These are phyloP conservation scores for Pogonocherus hispidulus DNA, from an alignment of 2,888 invertebrate species.

Conservation along the genomic window DNA sequence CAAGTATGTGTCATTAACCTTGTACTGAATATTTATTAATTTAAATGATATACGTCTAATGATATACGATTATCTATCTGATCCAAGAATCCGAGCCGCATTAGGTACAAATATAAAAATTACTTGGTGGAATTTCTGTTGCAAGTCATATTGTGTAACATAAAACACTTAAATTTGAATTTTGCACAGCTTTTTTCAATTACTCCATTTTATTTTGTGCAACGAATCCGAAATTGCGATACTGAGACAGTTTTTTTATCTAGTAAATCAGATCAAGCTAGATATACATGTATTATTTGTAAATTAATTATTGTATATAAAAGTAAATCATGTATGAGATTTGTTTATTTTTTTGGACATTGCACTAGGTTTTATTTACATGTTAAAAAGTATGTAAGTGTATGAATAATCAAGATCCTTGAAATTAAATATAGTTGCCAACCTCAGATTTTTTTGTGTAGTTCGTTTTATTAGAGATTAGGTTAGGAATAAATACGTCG, in stretches of 20 bases:
- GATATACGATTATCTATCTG: too few species aligned
- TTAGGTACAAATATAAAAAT: slow-evolving; percentile 5
- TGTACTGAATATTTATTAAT: slow-evolving; percentile 15
- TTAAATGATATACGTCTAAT: not conserved
- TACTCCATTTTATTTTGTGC: slow-evolving; percentile 13
- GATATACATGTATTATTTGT: too few species aligned
- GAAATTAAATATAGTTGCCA: too few species aligned
- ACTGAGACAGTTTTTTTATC: slow-evolving; percentile 5
- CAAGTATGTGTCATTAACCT: slow-evolving; percentile 17
- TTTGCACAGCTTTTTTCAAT: slow-evolving; percentile 17
- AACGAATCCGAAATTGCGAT: slow-evolving; percentile 14
- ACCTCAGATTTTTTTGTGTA: too few species aligned
- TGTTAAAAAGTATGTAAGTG: too few species aligned
- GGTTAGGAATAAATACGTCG: too few species aligned
- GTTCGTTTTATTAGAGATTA: too few species aligned
- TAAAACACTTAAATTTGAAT: slow-evolving; percentile 14
- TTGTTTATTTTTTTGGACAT: too few species aligned
- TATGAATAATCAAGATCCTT: too few species aligned
- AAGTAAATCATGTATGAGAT: too few species aligned
- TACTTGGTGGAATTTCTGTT: slow-evolving; percentile 8
- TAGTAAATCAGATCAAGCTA: not conserved
- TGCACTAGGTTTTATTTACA: too few species aligned
- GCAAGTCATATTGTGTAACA: slow-evolving; percentile 13
- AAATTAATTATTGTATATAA: too few species aligned
- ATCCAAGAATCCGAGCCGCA: not conserved